Evolutionary conservation across 2,113 vertebrate genomes (phyloP), one percentile per base, ranked within the genome.

Genomic region (Orycteropus afer): DNA sequence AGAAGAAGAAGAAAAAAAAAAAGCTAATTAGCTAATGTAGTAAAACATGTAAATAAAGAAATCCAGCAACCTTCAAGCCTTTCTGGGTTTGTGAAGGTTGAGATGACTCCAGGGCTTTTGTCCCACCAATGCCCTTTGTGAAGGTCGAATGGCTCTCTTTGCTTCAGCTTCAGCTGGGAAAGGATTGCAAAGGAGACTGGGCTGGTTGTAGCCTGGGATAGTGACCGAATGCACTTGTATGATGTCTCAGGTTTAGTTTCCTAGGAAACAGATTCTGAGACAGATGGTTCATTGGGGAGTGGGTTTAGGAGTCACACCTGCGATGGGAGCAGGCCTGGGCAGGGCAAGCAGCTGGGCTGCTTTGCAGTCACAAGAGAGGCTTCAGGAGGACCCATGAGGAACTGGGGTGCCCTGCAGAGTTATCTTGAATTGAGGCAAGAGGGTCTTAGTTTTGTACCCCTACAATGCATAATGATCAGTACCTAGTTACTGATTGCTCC

Each of bases 1-100:
- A n/a, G n/a, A n/a, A n/a, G n/a, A n/a, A n/a, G n/a, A n/a, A n/a
- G n/a, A 65, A 76, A 76, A 74, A 76, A 71, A 96, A 94, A 96
- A 96, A 97, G 88, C 96, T 98, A 97, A 98, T 98, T 98, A 98
- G 97, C 98, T 98, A 98, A 98, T 97, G 97, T 93, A 96, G 97
- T 91, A 93, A 96, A 96, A 93, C 74, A 90, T 49, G 67, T 29
- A 92, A 92, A 86, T 96, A 96, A 97, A 96, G 97, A 98, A 98
- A 95, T 93, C 97, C 1, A 1, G 42, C 82, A 97, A 69, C 93
- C 93, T 96, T 94, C 97, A 94, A 80, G 84, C 71, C 93, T 94
- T 57, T 86, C 95, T 77, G 89, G 37, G 74, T 49, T 20, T 65
- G 65, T 93, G 79, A 77, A 80, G 61, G 74, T n/a, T 77, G 91